phyloP scores from a whole-genome alignment of 2,113 vertebrate genomes.

The Bettongia penicillata region DNA sequence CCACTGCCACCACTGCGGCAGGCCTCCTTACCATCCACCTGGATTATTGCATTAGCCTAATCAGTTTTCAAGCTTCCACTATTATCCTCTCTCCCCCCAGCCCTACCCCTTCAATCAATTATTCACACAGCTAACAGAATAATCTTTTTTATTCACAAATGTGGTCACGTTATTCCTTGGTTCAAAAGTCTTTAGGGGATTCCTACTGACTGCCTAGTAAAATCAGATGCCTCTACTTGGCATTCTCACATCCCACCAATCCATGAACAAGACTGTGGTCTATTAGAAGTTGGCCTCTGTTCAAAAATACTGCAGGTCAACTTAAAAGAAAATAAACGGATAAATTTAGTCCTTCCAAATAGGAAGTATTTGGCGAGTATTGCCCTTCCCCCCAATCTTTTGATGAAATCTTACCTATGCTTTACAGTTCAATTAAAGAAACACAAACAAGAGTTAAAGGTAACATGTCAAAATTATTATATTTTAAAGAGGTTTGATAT shows the following conservation, averaged over 20 bases:
- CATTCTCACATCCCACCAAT: neutral
- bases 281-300: neutral
- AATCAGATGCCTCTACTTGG: neutral
- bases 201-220: neutral
- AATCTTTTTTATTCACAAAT: neutral
- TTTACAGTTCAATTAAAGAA: neutral
- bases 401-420: neutral
- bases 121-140: neutral
- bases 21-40: neutral
- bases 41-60: neutral
- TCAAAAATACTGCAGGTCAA: neutral
- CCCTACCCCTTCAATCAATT: neutral
- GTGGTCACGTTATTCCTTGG: neutral
- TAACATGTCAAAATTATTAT: neutral
- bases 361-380: neutral
- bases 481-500: neutral
- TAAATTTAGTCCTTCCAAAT: neutral
- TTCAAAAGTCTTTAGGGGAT: neutral
- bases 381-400: neutral
- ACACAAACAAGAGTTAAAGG: neutral
- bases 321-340: neutral
- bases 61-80: neutral
- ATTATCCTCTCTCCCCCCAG: no score
- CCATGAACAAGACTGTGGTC: neutral
- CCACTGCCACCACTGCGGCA: neutral